Evolutionary conservation across 2,888 invertebrate species (phyloP), one percentile per base, ranked within the genome.

Genomic region (Amphipoea lucens): DNA sequence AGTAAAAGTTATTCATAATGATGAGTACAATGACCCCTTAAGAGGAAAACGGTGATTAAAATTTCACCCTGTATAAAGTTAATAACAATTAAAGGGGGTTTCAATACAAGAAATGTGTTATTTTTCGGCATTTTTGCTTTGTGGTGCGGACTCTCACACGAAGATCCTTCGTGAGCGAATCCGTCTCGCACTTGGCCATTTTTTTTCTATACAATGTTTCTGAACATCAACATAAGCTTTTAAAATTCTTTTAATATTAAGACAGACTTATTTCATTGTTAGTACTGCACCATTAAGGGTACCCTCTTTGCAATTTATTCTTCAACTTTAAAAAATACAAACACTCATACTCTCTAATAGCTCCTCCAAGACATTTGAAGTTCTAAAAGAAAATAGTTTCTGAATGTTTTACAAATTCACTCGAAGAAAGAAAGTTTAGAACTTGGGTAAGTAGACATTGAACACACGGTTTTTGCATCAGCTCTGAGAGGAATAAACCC

Each of bases 401-500:
- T 78, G 51, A 82, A 72, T 84, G 51, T 76, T 69, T 73, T 63
- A 80, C 66, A 76, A 74, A 70, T 88, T 78, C 78, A 70, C 75
- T 72, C 48, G 65, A 36, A 60, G 63, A 81, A 66, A 78, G 57
- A 73, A 80, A 76, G 57, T 75, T 68, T 23, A 17, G 62, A 68
- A 76, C 67, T 78, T 67, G 7, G 40, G 62, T 71, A 57, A 74
- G 62, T 75, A 83, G 40, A 60, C 29, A 42, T 54, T 67, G 70
- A 48, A 65, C 62, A 72, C 75, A 79, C 74, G 76, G 78, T 85
- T 81, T 81, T 87, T 74, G 71, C 66, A 80, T 78, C 29, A 67
- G 45, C n/a, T 29, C 12, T 42, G 63, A 78, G 78, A 54, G 45
- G 68, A 77, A 78, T 73, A 74, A 76, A 80, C 83, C n/a, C 29